Percentiles rank a stretch among this genome's conserved stretches.
These are phyloP conservation scores for Pogonomyrmex californicus DNA, from an alignment of 1,140 invertebrate species.

Conservation along the genomic window DNA sequence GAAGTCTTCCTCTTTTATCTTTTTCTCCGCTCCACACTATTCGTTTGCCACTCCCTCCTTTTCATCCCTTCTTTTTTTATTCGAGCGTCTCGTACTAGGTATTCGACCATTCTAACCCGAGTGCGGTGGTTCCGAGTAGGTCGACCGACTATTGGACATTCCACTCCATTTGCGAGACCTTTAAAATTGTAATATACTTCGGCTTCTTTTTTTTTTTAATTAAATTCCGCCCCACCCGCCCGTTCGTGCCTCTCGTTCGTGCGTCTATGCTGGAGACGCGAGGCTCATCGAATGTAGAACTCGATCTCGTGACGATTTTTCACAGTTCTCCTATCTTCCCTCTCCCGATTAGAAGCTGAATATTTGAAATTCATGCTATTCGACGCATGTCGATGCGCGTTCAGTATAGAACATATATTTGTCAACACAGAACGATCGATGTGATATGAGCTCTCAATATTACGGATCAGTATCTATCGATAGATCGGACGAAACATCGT, in stretches of 20 bases:
- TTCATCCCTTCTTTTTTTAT: constrained; percentile 56
- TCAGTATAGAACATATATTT: constrained; percentile 42
- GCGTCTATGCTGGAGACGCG: constrained; percentile 28
- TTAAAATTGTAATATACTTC: constrained; percentile 74
- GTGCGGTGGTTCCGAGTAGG: constrained; percentile 54
- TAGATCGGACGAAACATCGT: constrained; percentile 16
- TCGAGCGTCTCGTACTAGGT: constrained; percentile 60
- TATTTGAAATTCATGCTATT: constrained; percentile 49
- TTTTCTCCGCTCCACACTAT: constrained; percentile 56
- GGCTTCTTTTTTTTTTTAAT: constrained; percentile 70
- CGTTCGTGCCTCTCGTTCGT: constrained; percentile 52
- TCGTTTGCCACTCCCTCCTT: constrained; percentile 54
- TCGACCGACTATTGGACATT: constrained; percentile 76
- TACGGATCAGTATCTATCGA: constrained; percentile 51
- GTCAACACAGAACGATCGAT: constrained; percentile 41
- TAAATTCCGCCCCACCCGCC: constrained; percentile 62
- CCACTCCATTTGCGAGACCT: constrained; percentile 73
- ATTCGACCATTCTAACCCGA: constrained; percentile 62
- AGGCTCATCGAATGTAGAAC: constrained; percentile 39
- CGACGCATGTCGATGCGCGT: constrained; percentile 29
- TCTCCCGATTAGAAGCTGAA: constrained; percentile 41
- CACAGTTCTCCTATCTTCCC: constrained; percentile 16
- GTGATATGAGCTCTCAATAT: constrained; percentile 47
- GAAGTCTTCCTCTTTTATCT: constrained; percentile 51
- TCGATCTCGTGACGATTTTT: constrained; percentile 23